phyloP scores from a whole-genome alignment of 2,888 invertebrate genomes.

The Embidobia sp. region DNA sequence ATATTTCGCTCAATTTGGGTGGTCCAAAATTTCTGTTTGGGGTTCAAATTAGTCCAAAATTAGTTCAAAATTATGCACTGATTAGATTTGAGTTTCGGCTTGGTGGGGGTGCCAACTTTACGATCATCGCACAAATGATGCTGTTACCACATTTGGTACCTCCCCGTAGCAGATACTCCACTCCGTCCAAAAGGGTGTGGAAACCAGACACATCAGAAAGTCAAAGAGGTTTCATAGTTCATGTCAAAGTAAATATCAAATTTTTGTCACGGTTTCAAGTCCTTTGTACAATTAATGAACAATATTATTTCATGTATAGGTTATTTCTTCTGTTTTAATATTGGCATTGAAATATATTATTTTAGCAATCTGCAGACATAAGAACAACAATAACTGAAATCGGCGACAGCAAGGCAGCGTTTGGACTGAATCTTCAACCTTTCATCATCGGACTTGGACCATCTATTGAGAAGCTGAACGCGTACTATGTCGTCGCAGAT shows the following conservation, averaged over 20 bases:
- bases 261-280: not conserved
- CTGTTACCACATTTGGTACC: constrained; percentile 34
- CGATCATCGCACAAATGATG: not conserved
- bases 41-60: too few species aligned
- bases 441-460: constrained; percentile 25
- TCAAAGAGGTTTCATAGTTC: constrained; percentile 30
- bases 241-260: constrained; percentile 31
- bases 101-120: too few species aligned
- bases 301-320: not conserved
- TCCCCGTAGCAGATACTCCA: constrained; percentile 20
- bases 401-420: not conserved
- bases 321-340: not conserved
- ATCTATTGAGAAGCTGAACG: not conserved
- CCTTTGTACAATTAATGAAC: not conserved
- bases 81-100: too few species aligned
- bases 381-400: not conserved
- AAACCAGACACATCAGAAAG: constrained; percentile 33
- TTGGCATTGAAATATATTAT: constrained; percentile 2
- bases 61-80: too few species aligned
- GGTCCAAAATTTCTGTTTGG: too few species aligned
- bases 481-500: constrained; percentile 15
- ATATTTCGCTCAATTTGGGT: too few species aligned
- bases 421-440: constrained; percentile 20
- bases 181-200: constrained; percentile 22
- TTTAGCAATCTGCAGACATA: not conserved